Evolutionary conservation across 2,113 vertebrate genomes (phyloP), one percentile per base, ranked within the genome.

Genomic region (Oryzias curvinotus): DNA sequence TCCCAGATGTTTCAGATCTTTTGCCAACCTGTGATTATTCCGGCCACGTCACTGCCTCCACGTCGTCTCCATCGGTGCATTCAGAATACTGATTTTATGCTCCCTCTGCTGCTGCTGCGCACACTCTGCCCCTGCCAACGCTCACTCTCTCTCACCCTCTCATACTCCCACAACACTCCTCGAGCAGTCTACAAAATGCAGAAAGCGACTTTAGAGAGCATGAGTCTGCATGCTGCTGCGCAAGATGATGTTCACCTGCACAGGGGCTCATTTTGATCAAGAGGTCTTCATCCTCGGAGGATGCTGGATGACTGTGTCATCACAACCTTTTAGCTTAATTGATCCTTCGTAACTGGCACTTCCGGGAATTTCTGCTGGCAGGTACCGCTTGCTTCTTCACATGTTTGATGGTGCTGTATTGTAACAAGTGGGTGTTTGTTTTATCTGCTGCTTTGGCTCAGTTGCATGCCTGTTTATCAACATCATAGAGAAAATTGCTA

Each of bases 21-120:
- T 80, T 83, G 84, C 83, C 80, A 86, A 84, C 81, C 85, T 84
- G 80, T 85, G 89, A 91, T 91, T 91, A 89, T 89, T 91, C 83
- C 69, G 75, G 84, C 87, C 78, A 85, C 84, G 86, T 90, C 84
- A 87, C 82, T 76, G 86, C 87, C 81, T 89, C 79, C 80, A 77
- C 83, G 73, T 65, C 75, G 69, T 87, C 86, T 89, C 86, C 87
- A 85, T 88, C 84, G 87, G 83, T 88, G 84, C 84, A 73, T 82
- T 77, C 75, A 73, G 90, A 90, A 90, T 92, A 86, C 91, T 86
- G 90, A 92, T 90, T 87, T 77, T 78, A 69, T 71, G 59, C 75
- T 82, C 69, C 78, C 75, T 78, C 64, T 61, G 14, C 36, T 36
- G 36, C 83, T 83, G 85, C 78, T 85, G 86, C 82, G 73, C 83